Conservation (phyloP, 2,113 vertebrate genomes). For the Gobio gobio region DNA sequence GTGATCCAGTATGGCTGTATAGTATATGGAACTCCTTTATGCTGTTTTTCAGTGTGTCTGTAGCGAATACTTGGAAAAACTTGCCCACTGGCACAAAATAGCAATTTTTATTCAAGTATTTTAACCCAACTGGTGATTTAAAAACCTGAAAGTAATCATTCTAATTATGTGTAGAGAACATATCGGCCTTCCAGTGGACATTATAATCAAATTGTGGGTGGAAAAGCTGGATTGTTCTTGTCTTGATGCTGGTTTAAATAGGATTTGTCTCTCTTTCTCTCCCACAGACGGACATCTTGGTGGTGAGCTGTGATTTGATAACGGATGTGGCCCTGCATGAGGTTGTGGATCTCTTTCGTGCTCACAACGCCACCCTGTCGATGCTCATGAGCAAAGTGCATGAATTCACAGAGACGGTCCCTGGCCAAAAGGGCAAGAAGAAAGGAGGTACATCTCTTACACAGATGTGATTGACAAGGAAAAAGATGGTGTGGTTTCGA, state of each 20-base stretch:
- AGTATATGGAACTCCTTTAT: background rate
- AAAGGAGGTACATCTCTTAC: conserved; percentile 81
- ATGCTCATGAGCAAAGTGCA: conserved; percentile 95
- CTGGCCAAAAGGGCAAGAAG: conserved; percentile 96
- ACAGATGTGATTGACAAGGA: background rate
- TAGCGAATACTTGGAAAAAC: background rate
- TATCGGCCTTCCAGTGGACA: background rate
- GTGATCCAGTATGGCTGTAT: background rate
- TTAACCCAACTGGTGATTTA: conserved; percentile 8
- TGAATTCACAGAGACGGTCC: conserved; percentile 85
- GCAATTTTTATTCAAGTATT: background rate
- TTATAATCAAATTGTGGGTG: background rate
- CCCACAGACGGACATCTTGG: conserved; percentile 89
- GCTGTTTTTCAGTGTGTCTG: background rate
- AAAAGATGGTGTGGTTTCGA: conserved; percentile 20
- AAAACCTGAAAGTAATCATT: conserved; percentile 19
- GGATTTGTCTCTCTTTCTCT: conserved; percentile 34
- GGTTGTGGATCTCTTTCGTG: conserved; percentile 95
- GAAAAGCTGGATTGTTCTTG: background rate
- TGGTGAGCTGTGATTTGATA: conserved; percentile 95
- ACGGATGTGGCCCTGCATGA: conserved; percentile 93
- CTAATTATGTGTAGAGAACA: conserved; percentile 25
- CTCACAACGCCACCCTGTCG: conserved; percentile 90
- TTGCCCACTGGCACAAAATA: background rate
- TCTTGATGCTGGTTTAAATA: conserved; percentile 1